Conservation (phyloP, 2,888 invertebrate species). For the Harpagoxenus sublaevis region DNA sequence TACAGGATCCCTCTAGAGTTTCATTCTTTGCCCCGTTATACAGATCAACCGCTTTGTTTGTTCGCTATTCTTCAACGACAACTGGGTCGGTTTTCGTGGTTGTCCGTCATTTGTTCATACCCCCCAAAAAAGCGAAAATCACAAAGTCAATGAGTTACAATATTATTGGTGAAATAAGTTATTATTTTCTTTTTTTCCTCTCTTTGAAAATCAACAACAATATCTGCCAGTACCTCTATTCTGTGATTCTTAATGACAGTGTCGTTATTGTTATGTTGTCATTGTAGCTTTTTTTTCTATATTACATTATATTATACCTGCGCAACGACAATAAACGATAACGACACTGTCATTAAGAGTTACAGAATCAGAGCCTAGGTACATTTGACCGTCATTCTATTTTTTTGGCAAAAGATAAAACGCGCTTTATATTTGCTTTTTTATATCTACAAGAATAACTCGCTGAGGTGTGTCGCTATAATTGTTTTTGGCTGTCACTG, state of each 20-base stretch:
- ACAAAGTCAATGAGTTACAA: conserved; percentile 45
- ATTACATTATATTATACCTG: too few species aligned
- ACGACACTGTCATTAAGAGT: too few species aligned
- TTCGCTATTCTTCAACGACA: conserved; percentile 57
- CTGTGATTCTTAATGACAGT: too few species aligned
- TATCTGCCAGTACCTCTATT: too few species aligned
- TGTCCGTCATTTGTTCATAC: conserved; percentile 17
- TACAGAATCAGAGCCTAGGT: too few species aligned
- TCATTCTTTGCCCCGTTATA: conserved; percentile 75
- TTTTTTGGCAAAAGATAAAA: neutral
- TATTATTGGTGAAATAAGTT: conserved; percentile 47
- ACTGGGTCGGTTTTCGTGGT: conserved; percentile 39
- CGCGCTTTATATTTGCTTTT: neutral
- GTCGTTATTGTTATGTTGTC: too few species aligned
- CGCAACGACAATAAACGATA: too few species aligned
- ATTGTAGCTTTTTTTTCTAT: too few species aligned
- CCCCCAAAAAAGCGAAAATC: neutral
- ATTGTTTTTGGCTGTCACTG: conserved; percentile 58
- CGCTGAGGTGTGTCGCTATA: conserved; percentile 23
- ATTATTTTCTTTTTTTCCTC: neutral
- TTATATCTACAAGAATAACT: conserved; percentile 23
- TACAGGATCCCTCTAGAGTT: conserved; percentile 69
- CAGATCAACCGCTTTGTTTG: conserved; percentile 58
- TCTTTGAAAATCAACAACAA: neutral
- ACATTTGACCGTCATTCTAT: neutral